Percentiles rank a stretch among this genome's conserved stretches.
Conservation (phyloP, 2,888 invertebrate genomes). For the Marasmarcha lunaedactyla region DNA sequence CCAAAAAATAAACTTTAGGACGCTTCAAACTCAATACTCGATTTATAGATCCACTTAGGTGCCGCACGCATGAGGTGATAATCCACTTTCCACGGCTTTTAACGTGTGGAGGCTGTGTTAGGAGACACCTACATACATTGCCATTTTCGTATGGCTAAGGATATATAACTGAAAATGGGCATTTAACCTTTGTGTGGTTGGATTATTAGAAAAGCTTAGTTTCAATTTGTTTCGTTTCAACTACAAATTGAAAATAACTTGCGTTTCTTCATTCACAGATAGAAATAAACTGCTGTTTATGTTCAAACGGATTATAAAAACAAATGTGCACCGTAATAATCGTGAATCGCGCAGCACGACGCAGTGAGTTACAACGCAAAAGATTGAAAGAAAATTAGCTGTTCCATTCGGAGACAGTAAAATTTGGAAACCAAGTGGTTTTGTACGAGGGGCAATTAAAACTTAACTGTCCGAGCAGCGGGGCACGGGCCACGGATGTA, state of each 20-base stretch:
- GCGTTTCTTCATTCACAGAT: no score
- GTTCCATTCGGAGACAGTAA: conserved; percentile 35
- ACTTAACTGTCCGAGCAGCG: conserved; percentile 24
- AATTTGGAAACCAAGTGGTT: conserved; percentile 27
- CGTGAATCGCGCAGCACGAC: conserved; percentile 52
- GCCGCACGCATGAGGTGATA: not conserved
- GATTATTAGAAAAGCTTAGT: no score
- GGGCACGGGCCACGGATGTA: conserved; percentile 6
- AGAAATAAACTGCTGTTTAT: no score
- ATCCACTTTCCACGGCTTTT: conserved; percentile 2
- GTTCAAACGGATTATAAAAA: no score
- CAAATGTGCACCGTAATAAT: conserved; percentile 33
- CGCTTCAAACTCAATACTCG: not conserved
- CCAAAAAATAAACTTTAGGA: not conserved
- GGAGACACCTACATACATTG: no score
- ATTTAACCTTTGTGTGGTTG: no score
- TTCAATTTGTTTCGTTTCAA: no score
- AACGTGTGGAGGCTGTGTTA: no score
- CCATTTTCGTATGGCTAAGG: no score
- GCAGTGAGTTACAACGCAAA: conserved; percentile 44
- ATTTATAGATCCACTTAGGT: no score
- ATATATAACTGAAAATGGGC: no score
- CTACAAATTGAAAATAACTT: no score
- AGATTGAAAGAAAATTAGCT: conserved; percentile 46
- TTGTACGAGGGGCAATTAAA: conserved; percentile 29